Evolutionary conservation across 2,888 invertebrate species (phyloP).

Genomic region (Nemotelus pantherinus): DNA sequence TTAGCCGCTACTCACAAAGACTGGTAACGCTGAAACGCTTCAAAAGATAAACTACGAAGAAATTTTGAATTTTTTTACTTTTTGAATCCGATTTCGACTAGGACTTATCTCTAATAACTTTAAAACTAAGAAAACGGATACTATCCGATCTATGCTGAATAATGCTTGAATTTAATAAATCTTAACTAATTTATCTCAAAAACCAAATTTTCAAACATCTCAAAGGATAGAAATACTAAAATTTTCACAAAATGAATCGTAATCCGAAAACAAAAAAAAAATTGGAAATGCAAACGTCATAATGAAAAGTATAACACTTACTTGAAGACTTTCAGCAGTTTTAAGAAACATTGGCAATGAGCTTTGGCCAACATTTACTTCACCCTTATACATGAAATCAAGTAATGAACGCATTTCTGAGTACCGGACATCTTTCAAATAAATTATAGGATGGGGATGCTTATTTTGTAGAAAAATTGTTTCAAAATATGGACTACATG

Average conservation of each 20-base stretch:
- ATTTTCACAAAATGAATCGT: neutral
- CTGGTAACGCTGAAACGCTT: too few species aligned
- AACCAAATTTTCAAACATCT: too few species aligned
- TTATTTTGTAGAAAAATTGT: conserved; percentile 87
- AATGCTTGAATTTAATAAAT: too few species aligned
- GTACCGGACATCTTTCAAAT: conserved; percentile 90
- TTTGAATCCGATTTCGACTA: too few species aligned
- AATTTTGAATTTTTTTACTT: too few species aligned
- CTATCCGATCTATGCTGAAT: too few species aligned
- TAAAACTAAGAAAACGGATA: too few species aligned
- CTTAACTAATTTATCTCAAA: too few species aligned
- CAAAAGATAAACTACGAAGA: too few species aligned
- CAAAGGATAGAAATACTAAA: neutral
- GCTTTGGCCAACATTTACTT: conserved; percentile 91
- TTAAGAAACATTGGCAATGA: conserved; percentile 90
- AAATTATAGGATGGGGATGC: conserved; percentile 92
- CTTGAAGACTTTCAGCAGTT: conserved; percentile 92
- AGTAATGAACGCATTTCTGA: conserved; percentile 89
- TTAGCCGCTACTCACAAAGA: too few species aligned
- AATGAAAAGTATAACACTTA: conserved; percentile 55
- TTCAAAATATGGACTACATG: conserved; percentile 95
- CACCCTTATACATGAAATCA: conserved; percentile 93
- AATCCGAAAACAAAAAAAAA: neutral
- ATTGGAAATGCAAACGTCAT: neutral
- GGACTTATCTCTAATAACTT: too few species aligned